These are phyloP conservation scores for Rotaria macrura DNA, from an alignment of 2,888 invertebrate species.

Conservation along the genomic window DNA sequence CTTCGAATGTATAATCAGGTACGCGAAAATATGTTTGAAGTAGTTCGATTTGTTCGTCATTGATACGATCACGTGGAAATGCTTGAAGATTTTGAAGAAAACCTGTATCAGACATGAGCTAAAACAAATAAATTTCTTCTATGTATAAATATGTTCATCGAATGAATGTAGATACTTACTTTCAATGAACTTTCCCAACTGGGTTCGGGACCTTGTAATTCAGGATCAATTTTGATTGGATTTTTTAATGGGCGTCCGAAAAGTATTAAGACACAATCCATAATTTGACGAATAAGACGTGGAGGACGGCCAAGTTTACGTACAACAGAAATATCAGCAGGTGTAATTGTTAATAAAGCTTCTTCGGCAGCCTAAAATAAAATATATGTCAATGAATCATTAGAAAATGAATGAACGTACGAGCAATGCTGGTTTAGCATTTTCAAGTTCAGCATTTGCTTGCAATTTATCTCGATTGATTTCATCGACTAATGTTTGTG, in stretches of 20 bases:
- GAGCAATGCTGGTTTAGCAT: background rate
- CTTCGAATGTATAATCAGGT: slow-evolving; percentile 49
- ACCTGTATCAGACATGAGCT: slow-evolving; percentile 29
- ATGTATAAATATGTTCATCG: too few species aligned
- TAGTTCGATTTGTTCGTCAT: slow-evolving; percentile 50
- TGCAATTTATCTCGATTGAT: slow-evolving; percentile 43
- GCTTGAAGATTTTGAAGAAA: slow-evolving; percentile 38
- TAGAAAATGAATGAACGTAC: background rate
- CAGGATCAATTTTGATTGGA: slow-evolving; percentile 42
- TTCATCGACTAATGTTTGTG: slow-evolving; percentile 49
- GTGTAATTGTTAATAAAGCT: slow-evolving; percentile 53
- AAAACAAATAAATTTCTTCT: background rate
- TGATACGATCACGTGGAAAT: slow-evolving; percentile 60
- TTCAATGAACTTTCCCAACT: slow-evolving; percentile 49
- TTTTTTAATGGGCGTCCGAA: slow-evolving; percentile 40
- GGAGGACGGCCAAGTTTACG: slow-evolving; percentile 49
- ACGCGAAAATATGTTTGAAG: slow-evolving; percentile 45
- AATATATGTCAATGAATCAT: slow-evolving; percentile 39
- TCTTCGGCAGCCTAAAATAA: slow-evolving; percentile 50
- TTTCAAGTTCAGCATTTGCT: slow-evolving; percentile 26
- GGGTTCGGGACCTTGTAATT: slow-evolving; percentile 44
- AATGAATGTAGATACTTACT: slow-evolving; percentile 37
- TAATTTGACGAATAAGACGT: slow-evolving; percentile 50
- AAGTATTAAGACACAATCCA: slow-evolving; percentile 49
- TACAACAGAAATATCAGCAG: slow-evolving; percentile 49